phyloP scores from a whole-genome alignment of 2,888 invertebrate species.

The Sphaerophoria rueppellii region DNA sequence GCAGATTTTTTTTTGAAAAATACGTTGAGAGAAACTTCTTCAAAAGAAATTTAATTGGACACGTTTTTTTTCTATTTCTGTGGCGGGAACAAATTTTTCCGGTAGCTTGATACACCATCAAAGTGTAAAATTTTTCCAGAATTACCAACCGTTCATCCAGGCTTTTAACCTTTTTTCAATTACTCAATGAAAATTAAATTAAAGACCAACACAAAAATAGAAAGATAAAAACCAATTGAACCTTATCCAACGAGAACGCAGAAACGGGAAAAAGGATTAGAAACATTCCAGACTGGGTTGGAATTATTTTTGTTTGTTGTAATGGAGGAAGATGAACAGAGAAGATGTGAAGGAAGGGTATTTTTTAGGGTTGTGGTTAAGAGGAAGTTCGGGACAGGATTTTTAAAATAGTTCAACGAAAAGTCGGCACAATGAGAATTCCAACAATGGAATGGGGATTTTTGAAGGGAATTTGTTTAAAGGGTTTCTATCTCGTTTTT shows the following conservation, averaged over 20 bases:
- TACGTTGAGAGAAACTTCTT: constrained; percentile 8
- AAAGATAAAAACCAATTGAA: constrained; percentile 29
- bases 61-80: not conserved
- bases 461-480: too few relatives aligned
- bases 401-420: too few relatives aligned
- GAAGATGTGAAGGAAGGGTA: not conserved
- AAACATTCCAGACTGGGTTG: constrained; percentile 19
- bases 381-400: too few relatives aligned
- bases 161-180: constrained; percentile 5
- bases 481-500: too few relatives aligned
- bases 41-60: constrained; percentile 48
- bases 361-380: not conserved
- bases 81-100: constrained; percentile 17
- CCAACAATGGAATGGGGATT: too few relatives aligned
- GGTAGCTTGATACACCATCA: constrained; percentile 45
- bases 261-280: constrained; percentile 12
- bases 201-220: constrained; percentile 19
- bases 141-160: not conserved
- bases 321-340: not conserved
- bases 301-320: constrained; percentile 1
- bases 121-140: constrained; percentile 26
- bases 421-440: too few relatives aligned
- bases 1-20: not conserved
- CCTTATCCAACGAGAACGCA: not conserved
- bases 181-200: constrained; percentile 47